A percentile compares a stretch with the other conserved stretches of the same genome.
Evolutionary conservation across 1,140 invertebrate species (phyloP).

Genomic region (Drosophila tsacasi): DNA sequence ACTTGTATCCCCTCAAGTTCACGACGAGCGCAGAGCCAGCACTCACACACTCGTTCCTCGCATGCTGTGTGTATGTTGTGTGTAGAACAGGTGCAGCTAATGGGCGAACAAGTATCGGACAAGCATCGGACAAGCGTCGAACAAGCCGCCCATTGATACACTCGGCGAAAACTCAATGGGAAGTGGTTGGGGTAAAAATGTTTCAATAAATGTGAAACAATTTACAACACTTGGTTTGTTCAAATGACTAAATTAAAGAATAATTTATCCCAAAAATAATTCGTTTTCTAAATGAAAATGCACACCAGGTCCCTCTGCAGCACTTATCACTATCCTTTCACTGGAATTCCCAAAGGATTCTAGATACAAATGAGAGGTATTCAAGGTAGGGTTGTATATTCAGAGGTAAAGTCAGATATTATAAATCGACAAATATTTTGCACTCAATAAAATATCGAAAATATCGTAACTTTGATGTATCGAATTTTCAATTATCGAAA

Average conservation of each 20-base stretch:
- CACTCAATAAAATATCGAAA: background rate
- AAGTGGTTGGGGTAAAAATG: background rate
- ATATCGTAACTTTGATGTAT: background rate
- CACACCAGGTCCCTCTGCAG: background rate
- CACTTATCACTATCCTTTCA: background rate
- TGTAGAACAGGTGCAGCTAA: constrained; percentile 67
- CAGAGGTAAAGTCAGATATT: too few species aligned
- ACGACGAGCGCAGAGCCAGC: constrained; percentile 39
- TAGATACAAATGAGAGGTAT: background rate
- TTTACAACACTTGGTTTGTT: background rate
- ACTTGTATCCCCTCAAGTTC: constrained; percentile 72
- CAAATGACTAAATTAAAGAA: background rate
- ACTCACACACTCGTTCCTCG: background rate
- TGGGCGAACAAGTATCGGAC: constrained; percentile 44
- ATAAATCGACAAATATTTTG: too few species aligned
- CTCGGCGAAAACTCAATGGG: background rate
- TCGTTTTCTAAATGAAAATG: background rate
- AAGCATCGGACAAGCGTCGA: constrained; percentile 24
- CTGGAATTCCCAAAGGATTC: background rate
- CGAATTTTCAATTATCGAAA: background rate
- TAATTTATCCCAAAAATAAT: background rate
- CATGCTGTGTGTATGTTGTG: constrained; percentile 8
- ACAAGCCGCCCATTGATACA: constrained; percentile 41
- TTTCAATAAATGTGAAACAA: too few species aligned
- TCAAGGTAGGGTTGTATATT: too few species aligned